A percentile compares a stretch with the other conserved stretches of the same genome.
Evolutionary conservation across 1,140 invertebrate species (phyloP).

Genomic region (Meloidogyne hapla): DNA sequence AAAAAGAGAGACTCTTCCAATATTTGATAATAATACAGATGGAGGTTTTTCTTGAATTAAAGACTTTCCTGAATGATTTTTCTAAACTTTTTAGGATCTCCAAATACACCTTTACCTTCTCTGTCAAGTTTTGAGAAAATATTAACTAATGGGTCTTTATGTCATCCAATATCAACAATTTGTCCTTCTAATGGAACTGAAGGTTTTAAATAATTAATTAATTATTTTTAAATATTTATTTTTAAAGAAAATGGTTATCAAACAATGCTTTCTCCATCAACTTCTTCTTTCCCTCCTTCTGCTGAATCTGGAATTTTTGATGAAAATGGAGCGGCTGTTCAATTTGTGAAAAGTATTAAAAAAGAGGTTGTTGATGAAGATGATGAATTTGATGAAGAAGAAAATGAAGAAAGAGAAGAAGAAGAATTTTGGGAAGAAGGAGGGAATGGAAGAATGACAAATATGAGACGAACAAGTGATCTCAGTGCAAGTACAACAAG

Average conservation of each 20-base stretch:
- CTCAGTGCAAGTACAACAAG: slow-evolving; percentile 7
- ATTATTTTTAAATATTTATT: background rate
- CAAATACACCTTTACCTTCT: slow-evolving; percentile 19
- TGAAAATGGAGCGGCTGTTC: slow-evolving; percentile 12
- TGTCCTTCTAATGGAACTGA: slow-evolving; percentile 2
- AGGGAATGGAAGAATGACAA: background rate
- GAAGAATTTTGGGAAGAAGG: slow-evolving; percentile 5
- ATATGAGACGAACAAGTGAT: background rate
- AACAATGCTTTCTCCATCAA: background rate
- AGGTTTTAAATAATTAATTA: background rate
- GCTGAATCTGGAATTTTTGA: slow-evolving; percentile 6
- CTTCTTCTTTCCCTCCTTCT: slow-evolving; percentile 9
- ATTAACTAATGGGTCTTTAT: background rate
- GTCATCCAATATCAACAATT: background rate
- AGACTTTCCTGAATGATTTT: background rate
- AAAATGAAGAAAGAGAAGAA: background rate
- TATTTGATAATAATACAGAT: slow-evolving; percentile 3
- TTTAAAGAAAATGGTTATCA: slow-evolving; percentile 19
- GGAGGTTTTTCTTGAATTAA: background rate
- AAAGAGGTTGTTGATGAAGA: background rate
- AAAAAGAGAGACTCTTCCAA: background rate
- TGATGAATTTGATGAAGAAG: background rate
- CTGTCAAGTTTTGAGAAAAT: slow-evolving; percentile 10
- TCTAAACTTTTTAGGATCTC: slow-evolving; percentile 4
- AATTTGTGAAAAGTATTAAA: slow-evolving; percentile 29